Base-by-base conservation (phyloP, 2,113 vertebrate genomes). In the Chaenogobius annularis region DNA sequence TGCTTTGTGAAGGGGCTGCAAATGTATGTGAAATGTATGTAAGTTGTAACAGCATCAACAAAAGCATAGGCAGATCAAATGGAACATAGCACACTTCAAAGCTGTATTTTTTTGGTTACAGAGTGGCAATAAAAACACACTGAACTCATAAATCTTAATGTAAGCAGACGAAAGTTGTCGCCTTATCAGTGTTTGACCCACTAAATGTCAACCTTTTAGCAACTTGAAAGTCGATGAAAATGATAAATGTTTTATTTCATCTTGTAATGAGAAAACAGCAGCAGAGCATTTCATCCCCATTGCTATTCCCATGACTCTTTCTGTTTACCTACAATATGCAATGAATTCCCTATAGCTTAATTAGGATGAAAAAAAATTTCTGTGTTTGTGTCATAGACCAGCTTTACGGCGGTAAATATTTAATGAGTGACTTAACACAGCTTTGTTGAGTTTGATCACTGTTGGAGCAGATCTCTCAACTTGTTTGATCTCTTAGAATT, bases 281-380 rank as follows among this genome's bases (percentile, higher is more conserved):
- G 80, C 82, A 77, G 89, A 91, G 82, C 81, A 87, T 92, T 91
- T 91, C 74, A 93, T 94, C 92, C 91, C 82, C 81, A 88, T 77
- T 81, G 77, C 66, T 91, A 93, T 92, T 91, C 93, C 92, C 91
- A 83, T 47, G 87, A 85, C 88, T 79, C 79, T 56, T 31, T 87
- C 83, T 94, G 93, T 94, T 94, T 93, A 93, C 92, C 90, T 93
- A 90, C 91, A 92, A 91, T 87, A 91, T 88, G 89, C 88, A 81
- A 82, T 81, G 70, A 93, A 93, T 90, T 93, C 93, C 93, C 93
- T 77, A 88, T 88, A 85, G 93, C 84, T 93, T 94, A 93, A 94
- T 94, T 94, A 94, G 89, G 89, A 87, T 79, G 3, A 68, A 85
- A 87, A 88, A 90, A 86, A 88, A 78, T 69, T 81, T 82, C 85